Evolutionary conservation across 2,888 invertebrate genomes (phyloP), one percentile per base, ranked within the genome.

Genomic region (Stratiomys singularior): DNA sequence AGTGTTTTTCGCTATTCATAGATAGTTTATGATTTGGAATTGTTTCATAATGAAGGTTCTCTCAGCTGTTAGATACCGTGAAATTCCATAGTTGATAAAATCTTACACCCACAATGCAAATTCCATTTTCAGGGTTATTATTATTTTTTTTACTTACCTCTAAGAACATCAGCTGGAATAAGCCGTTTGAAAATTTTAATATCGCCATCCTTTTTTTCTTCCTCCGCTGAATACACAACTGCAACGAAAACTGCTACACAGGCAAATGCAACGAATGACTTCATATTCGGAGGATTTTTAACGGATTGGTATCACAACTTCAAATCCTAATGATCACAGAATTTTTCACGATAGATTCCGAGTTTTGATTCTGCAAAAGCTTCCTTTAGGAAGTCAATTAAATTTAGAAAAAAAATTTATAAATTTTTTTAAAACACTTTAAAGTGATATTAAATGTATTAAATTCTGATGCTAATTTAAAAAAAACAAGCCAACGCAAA

Each of bases 111-210:
- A n/a, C n/a, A n/a, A n/a, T n/a, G n/a, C n/a, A n/a, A n/a, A n/a
- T n/a, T n/a, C n/a, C n/a, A n/a, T n/a, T n/a, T n/a, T n/a, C n/a
- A n/a, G n/a, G n/a, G n/a, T n/a, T n/a, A n/a, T n/a, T n/a, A n/a
- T n/a, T n/a, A n/a, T n/a, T n/a, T 9, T 37, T 37, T 25, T 4
- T 11, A 46, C 82, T 89, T 88, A 96, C 96, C 96, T 91, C 96
- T 92, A 80, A 96, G 90, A 52, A 95, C 94, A 88, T 96, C 96
- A 83, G 96, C 96, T 58, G 96, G 96, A 83, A 96, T 96, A 82
- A 96, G 89, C 81, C 96, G 90, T 84, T 92, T 93, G 90, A 90
- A 96, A 66, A 94, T 92, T 86, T 92, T 94, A 71, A 92, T 90
- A 79, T 90, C 89, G 46, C 88, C 89, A 25, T 82, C 85, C 60